Base-by-base conservation (phyloP, 2,797 vertebrate species). In the Orientallactaga sibirica region DNA sequence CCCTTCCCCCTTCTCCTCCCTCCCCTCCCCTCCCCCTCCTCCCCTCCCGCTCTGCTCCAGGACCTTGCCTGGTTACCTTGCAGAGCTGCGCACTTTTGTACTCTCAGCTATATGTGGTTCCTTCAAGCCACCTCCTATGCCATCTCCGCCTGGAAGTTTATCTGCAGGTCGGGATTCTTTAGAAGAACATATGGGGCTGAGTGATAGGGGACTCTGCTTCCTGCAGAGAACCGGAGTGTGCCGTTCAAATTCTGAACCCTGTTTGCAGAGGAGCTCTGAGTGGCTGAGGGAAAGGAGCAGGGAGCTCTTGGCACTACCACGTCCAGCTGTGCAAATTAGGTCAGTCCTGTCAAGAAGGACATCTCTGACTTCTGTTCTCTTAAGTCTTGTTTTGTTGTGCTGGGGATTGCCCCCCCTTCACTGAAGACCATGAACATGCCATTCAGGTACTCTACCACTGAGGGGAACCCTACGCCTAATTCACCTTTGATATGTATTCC, bases 91-190 rank as follows among this genome's bases (percentile, higher is more conserved):
- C 41, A 33, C 70, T 80, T 48, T 70, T 6, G 6, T 0, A 0
- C 27, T 67, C 37, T 85, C 16, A 6, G 1, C 48, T 84, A 14
- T 74, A 1, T 71, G 37, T 71, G 62, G 19, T 68, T 86, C 43
- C 64, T 79, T 29, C 74, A 88, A 58, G 18, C 74, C 9, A 24
- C 87, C 81, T 91, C 58, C 27, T 52, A 33, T 62, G 41, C 78
- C 55, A 43, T 90, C 5, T 48, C 48, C 10, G 48, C 48, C 48
- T 48, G 48, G 48, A 7, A 48, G 41, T 25, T 75, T 3, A 37
- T 67, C 52, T 37, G 4, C 0, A 0, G 18, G n/a, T 19, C 5
- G 0, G 1, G 43, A 55, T 64, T 61, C 37, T 76, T 61, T n/a
- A 25, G 58, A 33, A 89, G 88, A 84, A 62, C 1, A 12, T 3